phyloP scores from a whole-genome alignment of 2,888 invertebrate species.

The Hoplodrina blanda region DNA sequence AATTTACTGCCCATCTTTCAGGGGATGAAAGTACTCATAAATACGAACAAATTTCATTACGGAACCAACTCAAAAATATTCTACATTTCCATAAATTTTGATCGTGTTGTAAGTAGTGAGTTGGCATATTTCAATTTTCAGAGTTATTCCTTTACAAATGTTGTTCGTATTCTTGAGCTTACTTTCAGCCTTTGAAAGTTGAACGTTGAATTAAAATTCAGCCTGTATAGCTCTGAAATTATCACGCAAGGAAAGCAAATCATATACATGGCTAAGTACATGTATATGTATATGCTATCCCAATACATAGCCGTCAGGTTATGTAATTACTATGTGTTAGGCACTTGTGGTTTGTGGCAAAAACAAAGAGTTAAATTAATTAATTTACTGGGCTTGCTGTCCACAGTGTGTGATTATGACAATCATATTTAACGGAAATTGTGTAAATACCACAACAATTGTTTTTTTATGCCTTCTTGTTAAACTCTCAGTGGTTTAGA shows the following conservation, averaged over 20 bases:
- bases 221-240: too few relatives aligned
- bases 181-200: too few relatives aligned
- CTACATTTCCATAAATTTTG: too few relatives aligned
- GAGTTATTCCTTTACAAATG: too few relatives aligned
- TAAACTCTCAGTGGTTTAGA: slow-evolving; percentile 1
- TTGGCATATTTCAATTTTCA: too few relatives aligned
- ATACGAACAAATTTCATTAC: too few relatives aligned
- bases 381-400: slow-evolving; percentile 53
- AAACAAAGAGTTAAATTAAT: slow-evolving; percentile 62
- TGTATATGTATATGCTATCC: not conserved
- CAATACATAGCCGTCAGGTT: slow-evolving; percentile 7
- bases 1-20: too few relatives aligned
- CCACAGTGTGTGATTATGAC: slow-evolving; percentile 39
- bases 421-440: slow-evolving; percentile 17
- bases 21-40: too few relatives aligned
- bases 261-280: not conserved
- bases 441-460: slow-evolving; percentile 26
- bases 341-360: slow-evolving; percentile 63
- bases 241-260: not conserved
- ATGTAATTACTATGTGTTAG: slow-evolving; percentile 53
- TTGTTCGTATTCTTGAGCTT: too few relatives aligned
- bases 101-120: too few relatives aligned
- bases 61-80: too few relatives aligned
- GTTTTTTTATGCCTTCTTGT: slow-evolving; percentile 17
- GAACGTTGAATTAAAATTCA: too few relatives aligned